Conservation (phyloP, 2,888 invertebrate species). For the Oligia latruncula region DNA sequence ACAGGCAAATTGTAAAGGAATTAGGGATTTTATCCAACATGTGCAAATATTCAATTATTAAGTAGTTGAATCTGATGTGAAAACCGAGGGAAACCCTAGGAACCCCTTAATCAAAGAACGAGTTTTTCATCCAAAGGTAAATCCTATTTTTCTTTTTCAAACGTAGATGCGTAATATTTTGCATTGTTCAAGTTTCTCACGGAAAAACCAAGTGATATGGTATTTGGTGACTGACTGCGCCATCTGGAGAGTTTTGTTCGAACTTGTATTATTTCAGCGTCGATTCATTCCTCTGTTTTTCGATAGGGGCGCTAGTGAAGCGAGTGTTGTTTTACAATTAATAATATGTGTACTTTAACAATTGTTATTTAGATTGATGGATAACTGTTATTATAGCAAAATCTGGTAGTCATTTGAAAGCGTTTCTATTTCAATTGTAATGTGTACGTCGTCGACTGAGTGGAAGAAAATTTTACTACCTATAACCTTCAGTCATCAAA, state of each 20-base stretch:
- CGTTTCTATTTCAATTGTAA: not conserved
- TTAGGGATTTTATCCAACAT: not conserved
- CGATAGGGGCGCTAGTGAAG: conserved; percentile 52
- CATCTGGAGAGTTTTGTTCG: conserved; percentile 45
- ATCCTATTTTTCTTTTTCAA: not conserved
- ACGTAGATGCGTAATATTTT: not conserved
- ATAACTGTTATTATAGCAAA: not conserved
- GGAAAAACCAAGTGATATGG: conserved; percentile 8
- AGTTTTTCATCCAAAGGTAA: conserved; percentile 5
- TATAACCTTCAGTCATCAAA: not conserved
- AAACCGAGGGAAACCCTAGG: conserved; percentile 9
- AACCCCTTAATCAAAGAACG: conserved; percentile 5
- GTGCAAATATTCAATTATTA: not conserved
- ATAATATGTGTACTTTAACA: not conserved
- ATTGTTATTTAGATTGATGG: not conserved
- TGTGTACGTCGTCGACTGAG: not conserved
- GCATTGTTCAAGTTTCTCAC: conserved; percentile 39
- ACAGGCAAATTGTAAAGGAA: not conserved
- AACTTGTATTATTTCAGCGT: conserved; percentile 25
- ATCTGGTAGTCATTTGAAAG: not conserved
- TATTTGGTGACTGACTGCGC: conserved; percentile 29
- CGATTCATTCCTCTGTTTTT: conserved; percentile 12
- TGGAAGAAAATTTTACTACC: not conserved
- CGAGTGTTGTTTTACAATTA: not conserved
- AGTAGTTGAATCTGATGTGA: not conserved